Percentiles rank a stretch among this genome's conserved stretches.
phyloP scores from a whole-genome alignment of 2,888 invertebrate species.

The Plagodis dolabraria region DNA sequence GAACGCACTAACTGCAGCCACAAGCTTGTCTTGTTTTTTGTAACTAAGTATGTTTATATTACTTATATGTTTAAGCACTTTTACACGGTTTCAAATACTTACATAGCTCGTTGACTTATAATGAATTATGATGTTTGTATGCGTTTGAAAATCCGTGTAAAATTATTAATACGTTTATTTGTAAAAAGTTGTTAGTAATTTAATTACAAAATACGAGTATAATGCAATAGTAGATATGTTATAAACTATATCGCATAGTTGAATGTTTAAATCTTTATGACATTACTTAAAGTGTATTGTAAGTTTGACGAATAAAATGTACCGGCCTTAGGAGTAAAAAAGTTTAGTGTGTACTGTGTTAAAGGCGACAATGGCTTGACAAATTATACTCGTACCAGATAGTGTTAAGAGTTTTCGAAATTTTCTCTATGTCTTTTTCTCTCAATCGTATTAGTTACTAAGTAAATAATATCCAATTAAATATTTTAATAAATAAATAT shows the following conservation, averaged over 20 bases:
- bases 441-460: constrained; percentile 77
- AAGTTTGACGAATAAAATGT: constrained; percentile 71
- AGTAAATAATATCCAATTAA: constrained; percentile 51
- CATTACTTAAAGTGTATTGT: constrained; percentile 79
- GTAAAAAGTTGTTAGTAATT: constrained; percentile 47
- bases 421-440: constrained; percentile 79
- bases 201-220: constrained; percentile 64
- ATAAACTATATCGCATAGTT: constrained; percentile 54
- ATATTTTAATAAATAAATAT: constrained; percentile 62
- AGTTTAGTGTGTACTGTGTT: constrained; percentile 62
- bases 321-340: constrained; percentile 80
- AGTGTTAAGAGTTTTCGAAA: constrained; percentile 75
- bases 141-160: constrained; percentile 36
- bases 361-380: constrained; percentile 67
- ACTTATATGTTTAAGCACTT: background rate
- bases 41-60: constrained; percentile 1
- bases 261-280: constrained; percentile 66
- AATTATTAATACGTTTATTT: constrained; percentile 25
- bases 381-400: constrained; percentile 69
- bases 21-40: constrained; percentile 20
- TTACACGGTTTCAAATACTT: constrained; percentile 3
- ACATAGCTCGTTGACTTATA: background rate
- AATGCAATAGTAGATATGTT: constrained; percentile 65
- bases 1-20: constrained; percentile 10
- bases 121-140: background rate